Evolutionary conservation across 2,113 vertebrate species (phyloP).

Genomic region (Embiotoca jacksoni): DNA sequence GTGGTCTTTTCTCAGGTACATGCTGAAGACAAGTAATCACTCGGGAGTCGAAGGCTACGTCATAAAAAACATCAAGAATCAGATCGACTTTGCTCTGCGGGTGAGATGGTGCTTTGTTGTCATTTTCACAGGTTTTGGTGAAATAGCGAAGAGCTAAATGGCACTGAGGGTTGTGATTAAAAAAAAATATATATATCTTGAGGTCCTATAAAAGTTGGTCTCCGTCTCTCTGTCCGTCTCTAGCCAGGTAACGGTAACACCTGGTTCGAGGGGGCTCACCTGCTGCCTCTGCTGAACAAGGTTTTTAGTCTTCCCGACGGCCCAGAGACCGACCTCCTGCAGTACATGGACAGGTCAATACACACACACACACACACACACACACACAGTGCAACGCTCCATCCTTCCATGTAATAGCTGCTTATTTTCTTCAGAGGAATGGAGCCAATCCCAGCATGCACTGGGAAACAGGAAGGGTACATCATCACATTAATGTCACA

Average conservation of each 20-base stretch:
- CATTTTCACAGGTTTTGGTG: neutral
- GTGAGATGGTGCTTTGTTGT: constrained; percentile 24
- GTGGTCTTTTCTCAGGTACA: constrained; percentile 66
- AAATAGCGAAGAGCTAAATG: neutral
- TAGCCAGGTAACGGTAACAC: constrained; percentile 82
- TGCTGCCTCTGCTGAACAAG: constrained; percentile 90
- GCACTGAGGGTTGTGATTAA: no score
- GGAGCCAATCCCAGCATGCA: no score
- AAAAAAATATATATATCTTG: no score
- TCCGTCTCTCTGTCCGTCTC: neutral
- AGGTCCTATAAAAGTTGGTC: neutral
- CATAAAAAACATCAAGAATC: constrained; percentile 96
- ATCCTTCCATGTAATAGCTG: no score
- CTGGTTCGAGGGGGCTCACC: constrained; percentile 91
- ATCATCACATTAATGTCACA: no score
- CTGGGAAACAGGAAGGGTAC: no score
- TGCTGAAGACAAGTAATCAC: constrained; percentile 92
- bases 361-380: neutral
- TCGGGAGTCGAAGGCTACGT: constrained; percentile 94
- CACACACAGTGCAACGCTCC: neutral
- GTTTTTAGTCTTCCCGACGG: constrained; percentile 92
- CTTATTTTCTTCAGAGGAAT: neutral
- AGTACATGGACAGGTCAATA: constrained; percentile 92
- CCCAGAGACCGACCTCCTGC: constrained; percentile 95
- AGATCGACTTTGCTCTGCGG: constrained; percentile 87